A percentile compares a stretch with the other conserved stretches of the same genome.
Evolutionary conservation across 1,140 invertebrate genomes (phyloP).

Genomic region (Drosophila sulfurigaster): DNA sequence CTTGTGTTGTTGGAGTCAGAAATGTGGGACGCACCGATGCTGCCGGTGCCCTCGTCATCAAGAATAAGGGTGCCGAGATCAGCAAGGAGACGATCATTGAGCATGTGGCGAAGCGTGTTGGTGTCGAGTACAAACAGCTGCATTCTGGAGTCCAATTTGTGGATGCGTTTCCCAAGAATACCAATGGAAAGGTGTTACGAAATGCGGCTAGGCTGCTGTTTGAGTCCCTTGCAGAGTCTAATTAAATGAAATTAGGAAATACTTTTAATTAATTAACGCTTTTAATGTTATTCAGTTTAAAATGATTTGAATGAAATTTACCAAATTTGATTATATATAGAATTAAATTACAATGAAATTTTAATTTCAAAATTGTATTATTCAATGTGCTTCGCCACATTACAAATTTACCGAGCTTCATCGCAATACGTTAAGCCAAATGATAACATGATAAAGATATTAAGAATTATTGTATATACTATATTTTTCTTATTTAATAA

Average conservation of each 20-base stretch:
- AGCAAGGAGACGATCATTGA: constrained; percentile 63
- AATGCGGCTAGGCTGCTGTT: constrained; percentile 53
- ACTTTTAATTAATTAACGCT: constrained; percentile 19
- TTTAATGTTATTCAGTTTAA: background rate
- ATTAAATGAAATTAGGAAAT: constrained; percentile 12
- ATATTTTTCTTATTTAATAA: too few species aligned
- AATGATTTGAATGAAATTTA: background rate
- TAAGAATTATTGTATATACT: too few species aligned
- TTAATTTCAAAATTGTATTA: background rate
- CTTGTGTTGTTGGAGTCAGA: constrained; percentile 69
- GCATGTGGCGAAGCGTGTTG: constrained; percentile 61
- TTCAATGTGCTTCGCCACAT: background rate
- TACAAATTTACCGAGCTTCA: background rate
- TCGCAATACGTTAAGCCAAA: background rate
- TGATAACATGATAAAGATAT: background rate
- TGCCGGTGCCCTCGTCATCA: constrained; percentile 72
- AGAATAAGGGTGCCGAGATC: constrained; percentile 45
- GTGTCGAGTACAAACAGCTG: constrained; percentile 78
- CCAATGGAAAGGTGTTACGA: constrained; percentile 85
- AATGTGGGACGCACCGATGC: constrained; percentile 59
- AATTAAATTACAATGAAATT: background rate
- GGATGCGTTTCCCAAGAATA: constrained; percentile 85
- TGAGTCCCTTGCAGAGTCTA: constrained; percentile 28
- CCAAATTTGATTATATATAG: background rate
- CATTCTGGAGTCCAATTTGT: constrained; percentile 85